Conservation (phyloP, 2,888 invertebrate species). For the Oligia fasciuncula region DNA sequence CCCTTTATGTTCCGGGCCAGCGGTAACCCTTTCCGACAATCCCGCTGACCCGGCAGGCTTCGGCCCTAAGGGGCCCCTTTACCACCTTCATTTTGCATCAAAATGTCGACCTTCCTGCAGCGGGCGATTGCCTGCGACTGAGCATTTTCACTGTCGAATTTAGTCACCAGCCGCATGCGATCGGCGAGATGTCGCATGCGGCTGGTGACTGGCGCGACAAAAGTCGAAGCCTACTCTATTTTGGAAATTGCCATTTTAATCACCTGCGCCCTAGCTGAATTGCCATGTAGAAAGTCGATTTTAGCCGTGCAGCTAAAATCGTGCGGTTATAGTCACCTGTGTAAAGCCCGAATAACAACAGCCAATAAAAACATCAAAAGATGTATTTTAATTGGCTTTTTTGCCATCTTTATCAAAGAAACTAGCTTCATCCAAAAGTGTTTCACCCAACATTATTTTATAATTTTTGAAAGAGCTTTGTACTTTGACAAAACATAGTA, state of each 20-base stretch:
- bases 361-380: background rate
- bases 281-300: background rate
- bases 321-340: background rate
- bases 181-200: too few relatives aligned
- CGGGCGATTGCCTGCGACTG: background rate
- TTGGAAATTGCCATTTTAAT: background rate
- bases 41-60: too few relatives aligned
- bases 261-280: background rate
- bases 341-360: background rate
- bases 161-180: background rate
- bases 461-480: conserved; percentile 1
- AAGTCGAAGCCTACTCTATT: background rate
- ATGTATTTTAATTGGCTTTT: background rate
- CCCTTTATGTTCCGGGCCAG: too few relatives aligned
- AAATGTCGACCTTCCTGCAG: background rate
- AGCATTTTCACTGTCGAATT: background rate
- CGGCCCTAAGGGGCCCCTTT: too few relatives aligned
- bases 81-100: background rate
- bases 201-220: background rate
- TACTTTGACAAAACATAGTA: conserved; percentile 22
- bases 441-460: background rate
- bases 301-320: background rate
- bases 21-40: too few relatives aligned
- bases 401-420: background rate
- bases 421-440: background rate